Percentiles rank a stretch among this genome's conserved stretches.
These are phyloP conservation scores for Rynchops niger DNA, from an alignment of 2,113 vertebrate genomes.

Conservation along the genomic window DNA sequence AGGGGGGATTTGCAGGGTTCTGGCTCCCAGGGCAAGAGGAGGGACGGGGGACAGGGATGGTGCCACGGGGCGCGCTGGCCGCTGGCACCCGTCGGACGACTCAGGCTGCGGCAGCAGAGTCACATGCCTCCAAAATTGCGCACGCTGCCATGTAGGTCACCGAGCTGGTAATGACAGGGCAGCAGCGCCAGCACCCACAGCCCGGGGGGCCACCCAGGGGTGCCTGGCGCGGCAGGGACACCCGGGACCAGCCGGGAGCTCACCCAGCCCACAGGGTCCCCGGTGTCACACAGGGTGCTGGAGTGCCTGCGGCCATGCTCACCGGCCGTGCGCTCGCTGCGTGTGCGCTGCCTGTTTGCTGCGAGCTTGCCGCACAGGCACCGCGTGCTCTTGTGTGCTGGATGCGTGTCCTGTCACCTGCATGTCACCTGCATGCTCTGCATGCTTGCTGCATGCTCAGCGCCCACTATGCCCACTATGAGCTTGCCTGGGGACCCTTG, in stretches of 20 bases:
- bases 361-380: rapidly evolving
- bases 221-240: rapidly evolving
- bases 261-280: rapidly evolving
- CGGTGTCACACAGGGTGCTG: background rate
- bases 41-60: background rate
- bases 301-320: rapidly evolving
- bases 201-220: background rate
- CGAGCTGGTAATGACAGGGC: background rate
- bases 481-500: rapidly evolving
- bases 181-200: background rate
- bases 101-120: background rate
- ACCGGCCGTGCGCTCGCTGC: background rate
- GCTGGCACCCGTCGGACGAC: background rate
- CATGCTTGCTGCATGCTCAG: rapidly evolving
- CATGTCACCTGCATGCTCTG: background rate
- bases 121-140: background rate
- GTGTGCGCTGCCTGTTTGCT: background rate
- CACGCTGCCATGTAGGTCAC: background rate
- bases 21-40: background rate
- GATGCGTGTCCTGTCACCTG: background rate
- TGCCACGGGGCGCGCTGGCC: rapidly evolving
- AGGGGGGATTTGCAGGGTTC: background rate
- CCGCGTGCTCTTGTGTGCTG: rapidly evolving
- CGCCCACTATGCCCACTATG: rapidly evolving
- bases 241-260: background rate